These are phyloP conservation scores for Drosophila gaucha DNA, from an alignment of 2,888 invertebrate genomes.

Conservation along the genomic window DNA sequence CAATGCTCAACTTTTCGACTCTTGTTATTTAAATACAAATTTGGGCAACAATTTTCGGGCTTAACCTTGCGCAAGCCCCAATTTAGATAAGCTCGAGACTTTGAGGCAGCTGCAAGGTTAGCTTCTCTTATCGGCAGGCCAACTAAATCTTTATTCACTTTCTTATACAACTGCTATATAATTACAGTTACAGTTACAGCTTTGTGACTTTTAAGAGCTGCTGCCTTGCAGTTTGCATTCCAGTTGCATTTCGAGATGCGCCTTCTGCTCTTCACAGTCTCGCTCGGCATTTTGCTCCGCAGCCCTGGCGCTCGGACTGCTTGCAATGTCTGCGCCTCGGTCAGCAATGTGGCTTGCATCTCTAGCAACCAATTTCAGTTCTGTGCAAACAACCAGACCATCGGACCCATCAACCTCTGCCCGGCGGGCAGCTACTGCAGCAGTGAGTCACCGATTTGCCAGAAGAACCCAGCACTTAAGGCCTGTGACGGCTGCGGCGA, in stretches of 20 bases:
- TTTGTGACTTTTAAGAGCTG: not conserved
- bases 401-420: slow-evolving; percentile 47
- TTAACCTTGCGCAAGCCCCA: slow-evolving; percentile 44
- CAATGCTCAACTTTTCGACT: slow-evolving; percentile 2
- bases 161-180: not conserved
- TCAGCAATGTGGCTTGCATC: slow-evolving; percentile 58
- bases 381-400: slow-evolving; percentile 45
- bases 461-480: slow-evolving; percentile 8
- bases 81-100: slow-evolving; percentile 63
- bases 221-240: not conserved
- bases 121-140: not conserved
- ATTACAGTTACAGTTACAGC: slow-evolving; percentile 31
- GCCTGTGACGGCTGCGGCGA: slow-evolving; percentile 61
- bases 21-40: slow-evolving; percentile 53
- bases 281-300: not conserved
- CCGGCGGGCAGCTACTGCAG: slow-evolving; percentile 54
- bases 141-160: not conserved
- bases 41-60: slow-evolving; percentile 30
- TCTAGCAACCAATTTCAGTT: slow-evolving; percentile 63
- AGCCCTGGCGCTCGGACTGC: slow-evolving; percentile 19
- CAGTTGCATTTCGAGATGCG: slow-evolving; percentile 43
- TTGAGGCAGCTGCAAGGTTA: slow-evolving; percentile 17
- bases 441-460: slow-evolving; percentile 29
- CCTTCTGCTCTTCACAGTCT: slow-evolving; percentile 4
- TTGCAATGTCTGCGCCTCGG: slow-evolving; percentile 56